Conservation (phyloP, 2,888 invertebrate genomes). For the Calameuta pallipes region DNA sequence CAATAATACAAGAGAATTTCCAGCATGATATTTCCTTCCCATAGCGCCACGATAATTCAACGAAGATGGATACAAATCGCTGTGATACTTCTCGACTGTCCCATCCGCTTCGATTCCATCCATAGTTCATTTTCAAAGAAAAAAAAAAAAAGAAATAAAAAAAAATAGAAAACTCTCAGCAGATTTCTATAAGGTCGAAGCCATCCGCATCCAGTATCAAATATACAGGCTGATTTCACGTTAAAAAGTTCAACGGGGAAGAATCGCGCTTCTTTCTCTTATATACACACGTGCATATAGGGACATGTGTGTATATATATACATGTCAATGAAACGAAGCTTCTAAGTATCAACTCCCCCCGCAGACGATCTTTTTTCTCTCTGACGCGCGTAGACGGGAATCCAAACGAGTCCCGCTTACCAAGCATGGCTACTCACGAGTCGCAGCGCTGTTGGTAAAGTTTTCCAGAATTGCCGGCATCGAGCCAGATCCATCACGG, state of each 20-base stretch:
- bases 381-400: background rate
- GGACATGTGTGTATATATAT: background rate
- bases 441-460: background rate
- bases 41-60: conserved; percentile 2
- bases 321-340: background rate
- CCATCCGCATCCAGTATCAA: background rate
- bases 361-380: background rate
- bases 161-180: background rate
- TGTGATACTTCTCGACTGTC: conserved; percentile 1
- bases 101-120: background rate
- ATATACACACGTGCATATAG: background rate
- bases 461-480: background rate
- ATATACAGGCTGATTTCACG: background rate
- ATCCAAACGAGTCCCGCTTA: background rate
- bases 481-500: background rate
- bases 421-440: background rate
- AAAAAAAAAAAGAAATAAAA: background rate
- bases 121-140: background rate
- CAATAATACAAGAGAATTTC: background rate
- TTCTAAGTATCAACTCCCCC: background rate
- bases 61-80: conserved; percentile 12
- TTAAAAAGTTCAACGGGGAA: background rate
- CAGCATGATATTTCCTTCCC: background rate
- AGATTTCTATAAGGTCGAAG: background rate
- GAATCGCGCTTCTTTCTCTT: background rate